These are phyloP conservation scores for Eubasilissa regina DNA, from an alignment of 1,140 invertebrate genomes.

Conservation along the genomic window DNA sequence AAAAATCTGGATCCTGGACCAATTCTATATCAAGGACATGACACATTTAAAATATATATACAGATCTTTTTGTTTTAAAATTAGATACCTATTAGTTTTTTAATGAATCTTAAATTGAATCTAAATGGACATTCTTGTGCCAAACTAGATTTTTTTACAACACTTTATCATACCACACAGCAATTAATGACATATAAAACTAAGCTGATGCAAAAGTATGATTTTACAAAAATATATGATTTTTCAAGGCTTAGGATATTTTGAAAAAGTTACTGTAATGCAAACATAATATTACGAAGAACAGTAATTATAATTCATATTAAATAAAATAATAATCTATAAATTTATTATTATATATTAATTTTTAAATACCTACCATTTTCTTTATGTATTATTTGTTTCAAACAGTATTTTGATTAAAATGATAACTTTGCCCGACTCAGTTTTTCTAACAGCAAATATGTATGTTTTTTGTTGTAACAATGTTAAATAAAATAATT, in stretches of 20 bases:
- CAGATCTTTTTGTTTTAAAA: background rate
- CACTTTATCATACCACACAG: background rate
- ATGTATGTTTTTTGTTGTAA: conserved; percentile 2
- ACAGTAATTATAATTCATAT: too few relatives aligned
- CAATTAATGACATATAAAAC: background rate
- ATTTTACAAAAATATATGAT: too few relatives aligned
- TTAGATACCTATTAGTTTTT: background rate
- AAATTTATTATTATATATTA: too few relatives aligned
- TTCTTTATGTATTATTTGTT: too few relatives aligned
- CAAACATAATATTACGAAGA: too few relatives aligned
- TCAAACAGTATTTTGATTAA: too few relatives aligned
- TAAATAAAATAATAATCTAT: too few relatives aligned
- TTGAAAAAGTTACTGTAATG: too few relatives aligned
- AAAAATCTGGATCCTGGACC: too few relatives aligned
- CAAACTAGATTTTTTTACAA: conserved; percentile 14
- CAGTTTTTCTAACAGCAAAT: background rate
- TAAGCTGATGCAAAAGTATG: background rate
- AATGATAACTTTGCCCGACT: background rate
- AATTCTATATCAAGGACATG: background rate
- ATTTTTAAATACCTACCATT: too few relatives aligned
- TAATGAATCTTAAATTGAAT: background rate
- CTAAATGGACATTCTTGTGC: background rate
- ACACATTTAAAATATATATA: background rate
- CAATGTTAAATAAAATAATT: conserved; percentile 7
- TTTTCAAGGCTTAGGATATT: too few relatives aligned